A percentile compares a stretch with the other conserved stretches of the same genome.
Conservation (phyloP, 2,797 vertebrate species). For the Poecilia velifera region DNA sequence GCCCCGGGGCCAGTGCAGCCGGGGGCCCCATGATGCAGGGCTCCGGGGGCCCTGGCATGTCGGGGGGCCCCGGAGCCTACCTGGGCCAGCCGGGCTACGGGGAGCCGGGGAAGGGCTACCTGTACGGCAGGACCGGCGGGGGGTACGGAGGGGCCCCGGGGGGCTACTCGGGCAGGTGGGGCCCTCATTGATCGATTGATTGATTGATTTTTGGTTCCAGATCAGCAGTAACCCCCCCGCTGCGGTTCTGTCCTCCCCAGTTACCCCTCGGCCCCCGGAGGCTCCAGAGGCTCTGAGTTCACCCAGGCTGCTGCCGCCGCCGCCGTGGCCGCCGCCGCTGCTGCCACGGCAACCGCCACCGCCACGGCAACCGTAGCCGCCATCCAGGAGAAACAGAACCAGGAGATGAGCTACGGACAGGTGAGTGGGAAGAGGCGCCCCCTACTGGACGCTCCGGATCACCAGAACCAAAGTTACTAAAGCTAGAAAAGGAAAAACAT, state of each 20-base stretch:
- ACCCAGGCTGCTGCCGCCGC: constrained; percentile 91
- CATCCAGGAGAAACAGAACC: constrained; percentile 96
- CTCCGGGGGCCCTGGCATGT: constrained; percentile 82
- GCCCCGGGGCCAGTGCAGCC: constrained; percentile 83
- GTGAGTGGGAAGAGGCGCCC: constrained; percentile 67
- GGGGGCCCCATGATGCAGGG: constrained; percentile 87
- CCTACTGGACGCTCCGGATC: too few relatives aligned
- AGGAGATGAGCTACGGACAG: constrained; percentile 92
- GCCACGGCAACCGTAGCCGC: constrained; percentile 95
- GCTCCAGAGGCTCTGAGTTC: constrained; percentile 91
- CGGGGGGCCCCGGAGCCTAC: constrained; percentile 79
- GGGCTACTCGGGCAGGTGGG: constrained; percentile 72
- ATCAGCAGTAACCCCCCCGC: not conserved
- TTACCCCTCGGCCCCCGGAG: constrained; percentile 80
- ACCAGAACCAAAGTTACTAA: too few relatives aligned
- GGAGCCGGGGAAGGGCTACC: constrained; percentile 86
- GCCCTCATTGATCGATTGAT: not conserved
- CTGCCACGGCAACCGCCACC: constrained; percentile 93
- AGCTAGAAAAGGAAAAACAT: too few relatives aligned
- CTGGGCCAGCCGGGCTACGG: constrained; percentile 88
- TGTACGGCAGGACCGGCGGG: constrained; percentile 82
- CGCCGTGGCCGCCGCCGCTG: constrained; percentile 89
- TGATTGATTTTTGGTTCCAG: too few relatives aligned
- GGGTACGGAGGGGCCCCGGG: constrained; percentile 69
- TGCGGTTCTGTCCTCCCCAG: constrained; percentile 60